Base-by-base conservation (phyloP, 2,888 invertebrate genomes). In the Aleiodes testaceus region DNA sequence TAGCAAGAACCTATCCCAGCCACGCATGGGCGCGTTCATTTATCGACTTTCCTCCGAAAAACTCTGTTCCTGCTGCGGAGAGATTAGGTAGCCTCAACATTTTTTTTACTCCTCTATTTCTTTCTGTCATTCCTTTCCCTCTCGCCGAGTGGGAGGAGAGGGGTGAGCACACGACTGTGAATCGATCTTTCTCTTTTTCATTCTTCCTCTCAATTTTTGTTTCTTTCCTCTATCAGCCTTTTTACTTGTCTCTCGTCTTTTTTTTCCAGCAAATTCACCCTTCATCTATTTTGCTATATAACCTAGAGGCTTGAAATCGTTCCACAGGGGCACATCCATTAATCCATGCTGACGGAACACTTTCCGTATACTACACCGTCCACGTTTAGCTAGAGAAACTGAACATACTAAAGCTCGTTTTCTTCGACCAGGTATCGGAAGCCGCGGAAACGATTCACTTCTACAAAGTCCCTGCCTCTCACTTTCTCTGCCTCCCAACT, bases 1-100 rank as follows among this genome's bases (percentile, higher is more conserved):
- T 30, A 11, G 26, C 14, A 45, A 20, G 7, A n/a, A 42, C 42
- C 50, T 52, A 69, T 61, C 52, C 69, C 47, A 61, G 44, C 22
- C 79, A 81, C 82, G 82, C 85, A 82, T 82, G 78, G 78, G 75
- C 75, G 80, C 79, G 79, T 83, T 82, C 85, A 80, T n/a, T n/a
- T n/a, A 84, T 83, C 83, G 80, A 76, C 75, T 78, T 73, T 79
- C 78, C 75, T 70, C 74, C 76, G 22, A 70, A 73, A 70, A 73
- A 74, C 59, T 77, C 71, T 79, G 80, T 79, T 79, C 79, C 72
- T 79, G 76, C 79, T 77, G 80, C 77, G 78, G 80, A 82, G 81
- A 82, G 81, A 84, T 85, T 82, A 82, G 77, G 75, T 72, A 55
- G 64, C 67, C 72, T 64, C 61, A 72, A 72, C 69, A 52, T 18